These are phyloP conservation scores for Anomalospiza imberbis DNA, from an alignment of 2,797 vertebrate species.

Conservation along the genomic window DNA sequence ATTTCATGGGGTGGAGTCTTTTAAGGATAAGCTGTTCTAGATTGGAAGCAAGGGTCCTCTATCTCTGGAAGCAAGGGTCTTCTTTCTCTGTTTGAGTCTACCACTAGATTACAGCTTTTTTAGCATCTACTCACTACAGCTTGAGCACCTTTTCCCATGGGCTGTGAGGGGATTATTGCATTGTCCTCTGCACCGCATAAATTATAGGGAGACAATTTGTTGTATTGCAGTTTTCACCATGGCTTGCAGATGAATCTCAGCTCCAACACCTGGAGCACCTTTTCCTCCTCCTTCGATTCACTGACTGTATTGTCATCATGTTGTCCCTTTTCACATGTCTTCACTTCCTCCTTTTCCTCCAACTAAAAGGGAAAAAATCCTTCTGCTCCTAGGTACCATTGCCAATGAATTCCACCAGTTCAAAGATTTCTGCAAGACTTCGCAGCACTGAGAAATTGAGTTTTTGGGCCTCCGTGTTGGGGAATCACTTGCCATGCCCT, in stretches of 20 bases:
- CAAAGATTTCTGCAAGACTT: not conserved
- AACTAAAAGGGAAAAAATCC: not conserved
- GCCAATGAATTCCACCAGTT: not conserved
- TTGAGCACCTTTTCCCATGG: fast-evolving
- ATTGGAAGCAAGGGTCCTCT: not conserved
- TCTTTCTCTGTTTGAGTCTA: not conserved
- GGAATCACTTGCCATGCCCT: not conserved
- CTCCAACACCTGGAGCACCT: not conserved
- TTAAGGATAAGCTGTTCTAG: too few species aligned
- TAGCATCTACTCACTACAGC: fast-evolving
- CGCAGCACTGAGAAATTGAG: not conserved
- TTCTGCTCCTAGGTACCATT: not conserved
- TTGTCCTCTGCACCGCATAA: not conserved
- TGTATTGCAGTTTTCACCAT: not conserved
- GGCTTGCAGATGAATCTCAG: not conserved
- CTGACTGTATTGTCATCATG: not conserved
- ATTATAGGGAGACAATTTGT: not conserved
- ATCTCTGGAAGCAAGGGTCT: not conserved
- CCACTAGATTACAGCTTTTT: not conserved
- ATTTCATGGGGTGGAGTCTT: not conserved
- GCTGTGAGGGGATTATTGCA: not conserved
- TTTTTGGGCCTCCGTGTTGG: fast-evolving
- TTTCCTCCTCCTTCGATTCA: not conserved
- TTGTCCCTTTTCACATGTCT: not conserved
- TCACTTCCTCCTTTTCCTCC: not conserved